Evolutionary conservation across 1,140 invertebrate genomes (phyloP).

Genomic region (Lerema accius): DNA sequence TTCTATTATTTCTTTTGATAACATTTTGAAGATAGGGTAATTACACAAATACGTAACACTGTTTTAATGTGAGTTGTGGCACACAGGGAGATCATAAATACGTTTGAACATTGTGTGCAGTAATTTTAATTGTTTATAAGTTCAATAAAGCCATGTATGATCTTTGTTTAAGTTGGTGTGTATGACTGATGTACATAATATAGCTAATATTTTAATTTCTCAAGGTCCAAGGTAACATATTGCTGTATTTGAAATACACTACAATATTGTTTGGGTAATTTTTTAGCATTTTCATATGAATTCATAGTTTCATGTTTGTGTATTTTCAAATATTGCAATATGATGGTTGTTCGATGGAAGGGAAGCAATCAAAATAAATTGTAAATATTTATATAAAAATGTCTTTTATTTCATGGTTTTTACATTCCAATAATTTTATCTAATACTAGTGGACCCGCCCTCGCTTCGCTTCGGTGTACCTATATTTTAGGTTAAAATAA

Average conservation of each 20-base stretch:
- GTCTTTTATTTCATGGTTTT: conserved; percentile 42
- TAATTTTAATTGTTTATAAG: conserved; percentile 25
- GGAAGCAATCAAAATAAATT: conserved; percentile 61
- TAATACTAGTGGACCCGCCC: no score
- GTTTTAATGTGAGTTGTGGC: background rate
- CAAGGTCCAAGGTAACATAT: conserved; percentile 38
- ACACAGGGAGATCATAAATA: background rate
- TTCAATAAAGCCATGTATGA: conserved; percentile 17
- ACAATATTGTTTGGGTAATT: background rate
- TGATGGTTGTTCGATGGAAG: conserved; percentile 37
- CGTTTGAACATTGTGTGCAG: conserved; percentile 14
- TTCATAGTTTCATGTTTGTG: background rate
- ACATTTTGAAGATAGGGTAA: no score
- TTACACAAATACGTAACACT: no score
- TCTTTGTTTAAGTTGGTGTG: conserved; percentile 39
- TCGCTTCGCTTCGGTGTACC: no score
- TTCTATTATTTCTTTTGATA: no score
- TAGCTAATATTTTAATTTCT: conserved; percentile 37
- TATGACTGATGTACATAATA: conserved; percentile 62
- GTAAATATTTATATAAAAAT: conserved; percentile 72
- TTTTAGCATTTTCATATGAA: background rate
- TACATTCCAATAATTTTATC: no score
- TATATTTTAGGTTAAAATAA: no score
- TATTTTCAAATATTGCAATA: conserved; percentile 47
- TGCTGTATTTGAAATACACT: conserved; percentile 47